phyloP scores from a whole-genome alignment of 2,888 invertebrate species.

The Mimumesa dahlbomi region DNA sequence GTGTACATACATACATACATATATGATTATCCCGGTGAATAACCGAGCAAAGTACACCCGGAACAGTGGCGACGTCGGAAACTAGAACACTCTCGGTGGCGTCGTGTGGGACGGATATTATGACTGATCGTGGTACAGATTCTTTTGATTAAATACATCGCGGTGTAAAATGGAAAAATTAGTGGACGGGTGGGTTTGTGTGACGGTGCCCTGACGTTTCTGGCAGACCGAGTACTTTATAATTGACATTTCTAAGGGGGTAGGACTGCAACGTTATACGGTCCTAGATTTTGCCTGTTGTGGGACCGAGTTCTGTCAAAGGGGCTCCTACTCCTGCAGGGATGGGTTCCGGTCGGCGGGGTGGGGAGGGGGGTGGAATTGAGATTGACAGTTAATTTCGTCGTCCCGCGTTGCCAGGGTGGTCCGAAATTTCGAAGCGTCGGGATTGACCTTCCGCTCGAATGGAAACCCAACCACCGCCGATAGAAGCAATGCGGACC shows the following conservation, averaged over 20 bases:
- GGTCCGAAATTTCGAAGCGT: slow-evolving; percentile 71
- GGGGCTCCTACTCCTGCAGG: slow-evolving; percentile 30
- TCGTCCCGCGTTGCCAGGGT: slow-evolving; percentile 56
- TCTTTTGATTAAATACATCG: slow-evolving; percentile 53
- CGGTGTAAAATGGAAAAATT: slow-evolving; percentile 47
- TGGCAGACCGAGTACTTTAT: slow-evolving; percentile 61
- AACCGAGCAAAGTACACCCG: too few species aligned
- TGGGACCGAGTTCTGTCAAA: slow-evolving; percentile 52
- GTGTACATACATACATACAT: too few species aligned
- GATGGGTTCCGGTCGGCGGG: slow-evolving; percentile 17
- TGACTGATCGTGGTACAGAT: slow-evolving; percentile 61
- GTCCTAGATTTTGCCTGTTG: slow-evolving; percentile 50
- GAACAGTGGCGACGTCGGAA: too few species aligned
- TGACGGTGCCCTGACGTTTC: slow-evolving; percentile 60
- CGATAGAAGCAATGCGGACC: slow-evolving; percentile 24
- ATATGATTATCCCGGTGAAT: too few species aligned
- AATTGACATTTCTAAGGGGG: slow-evolving; percentile 61
- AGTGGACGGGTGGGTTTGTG: slow-evolving; percentile 45
- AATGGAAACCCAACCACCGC: slow-evolving; percentile 61
- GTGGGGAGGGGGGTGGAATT: slow-evolving; percentile 63
- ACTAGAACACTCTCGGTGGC: too few species aligned
- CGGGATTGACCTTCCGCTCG: slow-evolving; percentile 76
- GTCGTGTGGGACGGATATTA: slow-evolving; percentile 48
- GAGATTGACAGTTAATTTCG: slow-evolving; percentile 81
- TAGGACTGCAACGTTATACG: slow-evolving; percentile 44